These are phyloP conservation scores for Megastigmus dorsalis DNA, from an alignment of 2,888 invertebrate genomes.

Conservation along the genomic window DNA sequence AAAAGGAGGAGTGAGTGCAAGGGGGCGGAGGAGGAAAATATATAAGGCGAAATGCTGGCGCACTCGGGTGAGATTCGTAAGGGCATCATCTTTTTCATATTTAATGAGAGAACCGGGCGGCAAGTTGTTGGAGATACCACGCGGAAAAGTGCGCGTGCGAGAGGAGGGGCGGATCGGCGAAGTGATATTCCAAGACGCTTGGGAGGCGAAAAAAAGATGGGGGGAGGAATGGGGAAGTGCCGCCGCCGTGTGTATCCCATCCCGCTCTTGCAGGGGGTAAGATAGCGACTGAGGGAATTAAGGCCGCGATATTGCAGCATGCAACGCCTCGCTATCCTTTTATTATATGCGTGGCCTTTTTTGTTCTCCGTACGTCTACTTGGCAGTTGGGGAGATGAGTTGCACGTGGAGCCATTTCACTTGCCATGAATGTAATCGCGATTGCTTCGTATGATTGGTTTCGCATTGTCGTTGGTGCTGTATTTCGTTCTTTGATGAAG, in stretches of 20 bases:
- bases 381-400: neutral
- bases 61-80: slow-evolving; percentile 36
- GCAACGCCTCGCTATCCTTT: neutral
- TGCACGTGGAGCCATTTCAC: no score
- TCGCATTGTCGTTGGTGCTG: no score
- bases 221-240: no score
- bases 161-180: no score
- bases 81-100: slow-evolving; percentile 37
- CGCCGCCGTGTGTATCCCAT: no score
- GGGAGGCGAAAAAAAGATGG: neutral
- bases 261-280: neutral
- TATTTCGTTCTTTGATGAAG: no score
- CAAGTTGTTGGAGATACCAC: no score
- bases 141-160: slow-evolving; percentile 26
- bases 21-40: neutral
- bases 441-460: slow-evolving; percentile 8
- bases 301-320: slow-evolving; percentile 21
- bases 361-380: neutral
- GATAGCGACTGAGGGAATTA: slow-evolving; percentile 14
- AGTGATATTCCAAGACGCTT: slow-evolving; percentile 13
- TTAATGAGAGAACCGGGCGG: no score
- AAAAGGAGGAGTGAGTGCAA: slow-evolving; percentile 14
- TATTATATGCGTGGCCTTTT: no score
- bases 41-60: slow-evolving; percentile 7
- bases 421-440: neutral